Percentiles rank a stretch among this genome's conserved stretches.
phyloP scores from a whole-genome alignment of 2,113 vertebrate genomes.

The Felis catus region F.catus_Fca126_mat1.0 CM031419.1:191638501-191639000 shows the following conservation, averaged over 20 bases:
- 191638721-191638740: not conserved
- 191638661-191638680: not conserved
- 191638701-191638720: not conserved
- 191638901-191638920: too few species aligned
- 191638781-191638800: not conserved
- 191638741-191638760: not conserved
- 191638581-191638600: not conserved
- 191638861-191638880: too few species aligned
- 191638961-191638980: too few species aligned
- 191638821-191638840: not conserved
- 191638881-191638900: too few species aligned
- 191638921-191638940: too few species aligned
- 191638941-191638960: too few species aligned
- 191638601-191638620: not conserved
- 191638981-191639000: too few species aligned
- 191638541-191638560: not conserved
- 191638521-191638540: not conserved
- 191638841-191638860: not conserved
- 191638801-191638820: not conserved
- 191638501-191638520: not conserved
- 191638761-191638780: not conserved
- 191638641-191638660: not conserved
- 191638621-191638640: slow-evolving; percentile 24
- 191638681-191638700: not conserved
- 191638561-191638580: not conserved